Conservation (phyloP, 2,797 vertebrate genomes). For the Pseudochirops corinnae region DNA sequence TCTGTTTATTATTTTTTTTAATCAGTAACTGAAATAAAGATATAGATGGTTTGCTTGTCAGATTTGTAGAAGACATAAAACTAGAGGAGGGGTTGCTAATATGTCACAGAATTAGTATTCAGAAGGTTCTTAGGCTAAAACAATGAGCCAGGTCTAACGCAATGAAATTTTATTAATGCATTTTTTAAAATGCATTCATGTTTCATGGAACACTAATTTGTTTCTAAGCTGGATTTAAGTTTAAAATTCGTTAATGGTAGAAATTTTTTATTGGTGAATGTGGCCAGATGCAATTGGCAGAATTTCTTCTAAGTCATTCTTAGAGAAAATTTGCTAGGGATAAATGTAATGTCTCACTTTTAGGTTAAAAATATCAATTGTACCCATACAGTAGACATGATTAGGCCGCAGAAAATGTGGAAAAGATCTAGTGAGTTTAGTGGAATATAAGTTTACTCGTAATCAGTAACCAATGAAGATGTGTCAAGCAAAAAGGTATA, state of each 20-base stretch:
- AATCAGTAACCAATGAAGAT: neutral
- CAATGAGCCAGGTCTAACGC: neutral
- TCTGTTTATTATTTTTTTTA: neutral
- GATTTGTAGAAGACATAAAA: neutral
- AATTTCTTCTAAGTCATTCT: neutral
- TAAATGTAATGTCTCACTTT: neutral
- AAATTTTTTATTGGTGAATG: neutral
- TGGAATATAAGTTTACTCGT: neutral
- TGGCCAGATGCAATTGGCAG: neutral
- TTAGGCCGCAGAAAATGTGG: neutral
- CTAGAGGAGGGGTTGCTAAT: neutral
- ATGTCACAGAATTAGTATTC: neutral
- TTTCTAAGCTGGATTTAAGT: neutral
- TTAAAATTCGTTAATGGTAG: neutral
- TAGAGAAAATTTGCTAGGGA: neutral
- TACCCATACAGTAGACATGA: neutral
- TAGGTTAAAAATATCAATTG: neutral
- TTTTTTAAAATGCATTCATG: neutral
- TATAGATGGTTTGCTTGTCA: neutral
- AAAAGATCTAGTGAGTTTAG: neutral
- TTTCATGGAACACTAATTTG: neutral
- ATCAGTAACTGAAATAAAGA: neutral
- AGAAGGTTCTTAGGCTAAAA: too few relatives aligned
- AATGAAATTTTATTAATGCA: neutral
- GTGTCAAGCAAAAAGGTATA: neutral